Percentiles rank a stretch among this genome's conserved stretches.
Conservation (phyloP, 1,140 invertebrate genomes). For the Orchesella cincta region DNA sequence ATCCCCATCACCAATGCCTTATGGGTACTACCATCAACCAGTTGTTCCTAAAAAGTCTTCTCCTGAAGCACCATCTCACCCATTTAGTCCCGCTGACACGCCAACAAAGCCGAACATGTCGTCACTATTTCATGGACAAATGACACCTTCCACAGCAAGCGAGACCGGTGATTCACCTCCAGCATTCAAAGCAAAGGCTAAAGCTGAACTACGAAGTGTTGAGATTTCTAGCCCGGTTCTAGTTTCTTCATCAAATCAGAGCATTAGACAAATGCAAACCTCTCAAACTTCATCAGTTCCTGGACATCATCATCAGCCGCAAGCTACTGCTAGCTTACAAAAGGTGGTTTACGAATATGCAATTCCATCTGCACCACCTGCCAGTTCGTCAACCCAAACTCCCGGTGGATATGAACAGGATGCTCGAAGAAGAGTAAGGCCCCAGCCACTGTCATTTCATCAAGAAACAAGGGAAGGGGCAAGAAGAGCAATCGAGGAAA, state of each 20-base stretch:
- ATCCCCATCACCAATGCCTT: neutral
- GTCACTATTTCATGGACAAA: neutral
- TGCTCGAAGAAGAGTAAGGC: too few species aligned
- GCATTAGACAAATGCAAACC: neutral
- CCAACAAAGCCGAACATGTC: neutral
- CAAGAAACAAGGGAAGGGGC: neutral
- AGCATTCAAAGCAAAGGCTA: neutral
- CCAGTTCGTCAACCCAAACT: neutral
- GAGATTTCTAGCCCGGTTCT: conserved; percentile 9
- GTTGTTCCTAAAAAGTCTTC: neutral
- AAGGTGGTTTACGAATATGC: neutral
- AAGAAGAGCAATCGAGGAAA: neutral
- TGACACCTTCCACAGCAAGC: neutral
- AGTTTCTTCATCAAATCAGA: neutral
- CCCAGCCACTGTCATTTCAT: neutral
- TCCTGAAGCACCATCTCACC: conserved; percentile 1
- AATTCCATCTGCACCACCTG: neutral
- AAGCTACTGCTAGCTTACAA: neutral
- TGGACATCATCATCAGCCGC: neutral
- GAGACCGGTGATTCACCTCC: neutral
- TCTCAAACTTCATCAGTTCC: neutral
- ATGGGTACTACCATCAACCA: neutral
- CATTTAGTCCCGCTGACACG: neutral
- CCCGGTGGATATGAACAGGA: too few species aligned
- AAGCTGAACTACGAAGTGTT: neutral